Evolutionary conservation across 2,797 vertebrate species (phyloP), one percentile per base, ranked within the genome.

Genomic region (Bradypodion ventrale): DNA sequence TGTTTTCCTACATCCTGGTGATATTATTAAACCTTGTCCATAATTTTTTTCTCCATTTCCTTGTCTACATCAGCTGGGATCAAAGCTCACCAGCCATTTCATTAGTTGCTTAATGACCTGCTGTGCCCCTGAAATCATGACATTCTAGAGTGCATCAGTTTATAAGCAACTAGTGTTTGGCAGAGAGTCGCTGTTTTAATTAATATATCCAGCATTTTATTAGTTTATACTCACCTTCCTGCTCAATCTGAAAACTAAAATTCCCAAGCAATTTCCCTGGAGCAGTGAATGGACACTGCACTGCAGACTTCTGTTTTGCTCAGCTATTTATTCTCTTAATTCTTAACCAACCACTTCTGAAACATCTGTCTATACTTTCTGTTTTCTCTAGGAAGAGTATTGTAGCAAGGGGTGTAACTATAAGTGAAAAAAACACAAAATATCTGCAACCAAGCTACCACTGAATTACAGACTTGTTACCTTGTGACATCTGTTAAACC

Each of bases 121-220:
- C 85, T 91, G 79, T 87, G 87, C 87, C 91, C 90, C 87, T 62
- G 4, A 87, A 91, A 88, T 42, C 85, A 90, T 90, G 87, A 91
- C 90, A 86, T 90, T 75, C 88, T 81, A 89, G 87, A 75, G 88
- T 88, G 89, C 90, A 94, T 91, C 91, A 84, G 69, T 89, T 89
- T 89, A 92, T 92, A 90, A 92, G 87, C 87, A 90, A 91, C 86
- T 85, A 70, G 78, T 85, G 56, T 73, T 90, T 93, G 92, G 90
- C 88, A 77, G 29, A 82, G 81, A 80, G 87, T 87, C 90, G 65
- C 83, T 69, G 85, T 86, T 88, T 93, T 94, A 94, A 94, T 93
- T 92, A 91, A 90, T 92, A 90, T 87, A 87, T 89, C 88, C 90
- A 90, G 82, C 62, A 88, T 92, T 94, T 91, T 94, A 93, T 94